Evolutionary conservation across 2,888 invertebrate genomes (phyloP), one percentile per base, ranked within the genome.

Genomic region (Pyrgus malvae): DNA sequence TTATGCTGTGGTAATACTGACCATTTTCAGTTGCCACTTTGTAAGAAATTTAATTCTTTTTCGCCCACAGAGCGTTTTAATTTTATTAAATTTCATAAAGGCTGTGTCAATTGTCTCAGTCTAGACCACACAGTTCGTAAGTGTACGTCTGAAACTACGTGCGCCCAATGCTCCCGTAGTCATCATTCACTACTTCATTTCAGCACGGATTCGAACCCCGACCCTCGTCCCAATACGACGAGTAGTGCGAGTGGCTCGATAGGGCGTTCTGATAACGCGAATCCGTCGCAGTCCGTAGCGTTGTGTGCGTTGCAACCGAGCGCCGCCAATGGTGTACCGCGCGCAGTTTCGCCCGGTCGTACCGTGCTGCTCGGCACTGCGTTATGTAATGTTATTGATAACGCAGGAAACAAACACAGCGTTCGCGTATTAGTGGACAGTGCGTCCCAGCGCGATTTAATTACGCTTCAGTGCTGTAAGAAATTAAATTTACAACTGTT

Each of bases 361-460:
- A 37, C 48, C 2, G 16, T 48, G 11, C 17, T 48, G 1, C 38
- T 48, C 9, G 48, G 48, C n/a, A 45, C 45, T 12, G 45, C 45
- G 31, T 21, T 19, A 12, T 45, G 45, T 33, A 29, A 19, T 19
- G 45, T 45, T 0, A 21, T 31, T 8, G 31, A 45, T 45, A 3
- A 7, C 31, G 48, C 21, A 37, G 48, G 48, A 48, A 48, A 12
- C 2, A 3, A 9, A 37, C 9, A 16, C 19, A 37, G 21, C 25
- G 48, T 48, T 14, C 48, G 48, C 2, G 25, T 37, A 9, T 17
- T 48, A 23, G 37, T 48, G 0, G 48, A 48, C 37, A 48, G 48
- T 14, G 48, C 48, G 37, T 48, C 48, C 3, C 48, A 48, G 11
- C 14, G 48, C 14, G 48, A 56, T 19, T 46, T 51, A 46, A 56